Percentiles rank a stretch among this genome's conserved stretches.
Conservation (phyloP, 2,113 vertebrate genomes). For the Caranx ignobilis region DNA sequence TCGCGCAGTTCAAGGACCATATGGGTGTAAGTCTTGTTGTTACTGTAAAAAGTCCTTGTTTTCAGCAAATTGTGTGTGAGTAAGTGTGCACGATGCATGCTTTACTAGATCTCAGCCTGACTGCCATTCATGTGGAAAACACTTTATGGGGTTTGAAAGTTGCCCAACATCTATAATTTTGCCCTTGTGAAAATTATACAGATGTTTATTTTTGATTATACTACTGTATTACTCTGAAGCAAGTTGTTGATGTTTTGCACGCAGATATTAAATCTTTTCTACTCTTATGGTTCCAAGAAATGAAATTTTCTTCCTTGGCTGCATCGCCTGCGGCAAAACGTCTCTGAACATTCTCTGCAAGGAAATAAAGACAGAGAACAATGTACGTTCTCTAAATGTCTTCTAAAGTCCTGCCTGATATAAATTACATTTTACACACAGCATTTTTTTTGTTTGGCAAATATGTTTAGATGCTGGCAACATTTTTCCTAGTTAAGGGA, state of each 20-base stretch:
- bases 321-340: not conserved
- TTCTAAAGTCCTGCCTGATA: conserved; percentile 1
- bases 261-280: conserved; percentile 36
- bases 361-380: conserved; percentile 29
- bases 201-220: conserved; percentile 43
- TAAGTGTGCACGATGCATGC: not conserved
- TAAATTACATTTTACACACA: conserved; percentile 19
- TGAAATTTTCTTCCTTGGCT: not conserved
- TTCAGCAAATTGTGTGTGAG: conserved; percentile 21
- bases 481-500: not conserved
- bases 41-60: conserved; percentile 9
- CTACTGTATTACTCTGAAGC: conserved; percentile 16
- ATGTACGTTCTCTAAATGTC: not conserved
- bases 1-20: conserved; percentile 7
- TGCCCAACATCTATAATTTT: conserved; percentile 41
- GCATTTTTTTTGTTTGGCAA: conserved; percentile 19
- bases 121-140: conserved; percentile 36
- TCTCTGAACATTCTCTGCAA: not conserved
- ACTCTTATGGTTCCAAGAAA: conserved; percentile 32
- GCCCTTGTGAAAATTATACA: conserved; percentile 37
- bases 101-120: conserved; percentile 14
- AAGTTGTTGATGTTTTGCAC: conserved; percentile 18
- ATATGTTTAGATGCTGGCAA: not conserved
- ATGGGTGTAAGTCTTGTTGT: not conserved
- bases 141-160: conserved; percentile 11